Conservation (phyloP, 2,113 vertebrate genomes). For the Emydura subglobosa region DNA sequence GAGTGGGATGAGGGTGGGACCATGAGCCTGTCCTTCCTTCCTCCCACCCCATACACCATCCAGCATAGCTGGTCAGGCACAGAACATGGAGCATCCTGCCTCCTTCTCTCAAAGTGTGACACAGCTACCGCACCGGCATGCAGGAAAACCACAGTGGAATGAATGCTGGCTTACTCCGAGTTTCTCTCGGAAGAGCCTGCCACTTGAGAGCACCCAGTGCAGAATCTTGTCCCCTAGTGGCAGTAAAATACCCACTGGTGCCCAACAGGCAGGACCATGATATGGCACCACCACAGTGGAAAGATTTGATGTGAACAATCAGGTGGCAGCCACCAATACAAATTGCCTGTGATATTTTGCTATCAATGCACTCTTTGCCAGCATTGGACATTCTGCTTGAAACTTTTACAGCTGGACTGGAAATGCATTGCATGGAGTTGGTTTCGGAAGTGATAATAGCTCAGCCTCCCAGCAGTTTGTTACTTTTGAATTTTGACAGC, state of each 20-base stretch:
- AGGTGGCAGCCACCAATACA: neutral
- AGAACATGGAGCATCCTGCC: neutral
- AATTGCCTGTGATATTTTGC: neutral
- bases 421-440: neutral
- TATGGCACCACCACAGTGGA: fast-evolving
- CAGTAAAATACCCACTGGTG: neutral
- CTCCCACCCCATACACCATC: neutral
- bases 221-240: neutral
- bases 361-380: constrained; percentile 12
- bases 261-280: neutral
- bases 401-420: constrained; percentile 2
- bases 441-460: constrained; percentile 42
- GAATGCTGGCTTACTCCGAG: neutral
- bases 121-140: neutral
- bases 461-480: constrained; percentile 9
- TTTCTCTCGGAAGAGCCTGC: neutral
- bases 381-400: neutral
- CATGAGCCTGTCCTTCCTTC: neutral
- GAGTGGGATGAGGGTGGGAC: neutral
- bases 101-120: neutral
- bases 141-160: neutral
- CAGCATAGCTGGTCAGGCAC: neutral
- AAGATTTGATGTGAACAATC: neutral
- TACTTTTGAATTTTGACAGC: constrained; percentile 49
- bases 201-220: neutral